A percentile compares a stretch with the other conserved stretches of the same genome.
Evolutionary conservation across 2,888 invertebrate genomes (phyloP).

Genomic region (Cataglyphis altisquamis): DNA sequence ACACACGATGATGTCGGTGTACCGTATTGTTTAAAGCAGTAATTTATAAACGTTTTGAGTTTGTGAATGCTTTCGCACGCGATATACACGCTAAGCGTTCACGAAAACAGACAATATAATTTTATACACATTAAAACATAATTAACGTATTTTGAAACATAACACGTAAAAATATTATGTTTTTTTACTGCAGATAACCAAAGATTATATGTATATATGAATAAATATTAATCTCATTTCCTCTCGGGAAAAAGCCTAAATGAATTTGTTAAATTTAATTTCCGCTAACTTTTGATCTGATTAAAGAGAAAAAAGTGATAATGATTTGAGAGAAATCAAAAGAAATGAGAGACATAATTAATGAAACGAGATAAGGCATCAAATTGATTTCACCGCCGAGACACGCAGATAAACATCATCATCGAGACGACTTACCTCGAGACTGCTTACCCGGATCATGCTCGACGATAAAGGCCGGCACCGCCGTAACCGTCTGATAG

Average conservation of each 20-base stretch:
- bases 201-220: neutral
- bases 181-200: neutral
- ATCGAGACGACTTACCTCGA: slow-evolving; percentile 85
- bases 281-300: neutral
- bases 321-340: slow-evolving; percentile 10
- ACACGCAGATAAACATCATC: neutral
- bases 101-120: neutral
- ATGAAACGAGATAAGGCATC: neutral
- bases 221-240: neutral
- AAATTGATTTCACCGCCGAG: slow-evolving; percentile 13
- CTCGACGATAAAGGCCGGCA: slow-evolving; percentile 92
- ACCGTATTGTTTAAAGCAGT: slow-evolving; percentile 14
- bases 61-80: slow-evolving; percentile 8
- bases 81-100: neutral
- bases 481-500: slow-evolving; percentile 92
- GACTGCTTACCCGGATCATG: slow-evolving; percentile 88
- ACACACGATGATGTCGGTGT: slow-evolving; percentile 63
- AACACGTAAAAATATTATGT: neutral
- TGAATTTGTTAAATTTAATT: neutral
- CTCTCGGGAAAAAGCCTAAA: neutral
- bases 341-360: neutral
- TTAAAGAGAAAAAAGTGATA: neutral
- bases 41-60: neutral
- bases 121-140: neutral
- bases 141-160: neutral